A percentile compares a stretch with the other conserved stretches of the same genome.
Evolutionary conservation across 2,888 invertebrate genomes (phyloP).

Genomic region (Scrobipalpa costella): DNA sequence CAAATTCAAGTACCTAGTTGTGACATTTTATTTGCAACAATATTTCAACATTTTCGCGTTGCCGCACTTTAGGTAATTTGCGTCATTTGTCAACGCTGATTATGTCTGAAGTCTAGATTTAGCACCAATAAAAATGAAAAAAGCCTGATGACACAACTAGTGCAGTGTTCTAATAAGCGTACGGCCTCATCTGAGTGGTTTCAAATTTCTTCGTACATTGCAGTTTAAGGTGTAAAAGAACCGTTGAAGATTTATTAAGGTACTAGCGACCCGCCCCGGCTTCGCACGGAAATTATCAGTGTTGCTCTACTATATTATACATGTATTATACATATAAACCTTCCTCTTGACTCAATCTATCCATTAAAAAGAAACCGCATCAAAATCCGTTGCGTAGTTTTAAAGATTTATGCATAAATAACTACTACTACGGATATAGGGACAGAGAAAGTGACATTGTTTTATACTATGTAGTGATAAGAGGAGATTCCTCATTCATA

Average conservation of each 20-base stretch:
- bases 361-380: background rate
- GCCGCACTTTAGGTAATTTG: background rate
- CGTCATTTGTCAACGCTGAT: background rate
- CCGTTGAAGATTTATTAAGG: too few relatives aligned
- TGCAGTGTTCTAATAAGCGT: background rate
- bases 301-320: too few relatives aligned
- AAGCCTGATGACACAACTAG: slow-evolving; percentile 3
- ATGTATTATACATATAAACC: too few relatives aligned
- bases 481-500: too few relatives aligned
- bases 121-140: background rate
- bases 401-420: background rate
- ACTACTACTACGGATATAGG: too few relatives aligned
- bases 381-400: background rate
- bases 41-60: slow-evolving; percentile 3
- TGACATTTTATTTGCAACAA: background rate
- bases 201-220: background rate
- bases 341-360: too few relatives aligned
- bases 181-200: background rate
- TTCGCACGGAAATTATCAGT: too few relatives aligned
- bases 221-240: too few relatives aligned
- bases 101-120: background rate
- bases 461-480: too few relatives aligned
- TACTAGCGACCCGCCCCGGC: too few relatives aligned
- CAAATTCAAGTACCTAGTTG: slow-evolving; percentile 5
- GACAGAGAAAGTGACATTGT: too few relatives aligned